Percentiles rank a stretch among this genome's conserved stretches.
phyloP scores from a whole-genome alignment of 2,113 vertebrate species.

The Gnathonemus echidnorhynchus region DNA sequence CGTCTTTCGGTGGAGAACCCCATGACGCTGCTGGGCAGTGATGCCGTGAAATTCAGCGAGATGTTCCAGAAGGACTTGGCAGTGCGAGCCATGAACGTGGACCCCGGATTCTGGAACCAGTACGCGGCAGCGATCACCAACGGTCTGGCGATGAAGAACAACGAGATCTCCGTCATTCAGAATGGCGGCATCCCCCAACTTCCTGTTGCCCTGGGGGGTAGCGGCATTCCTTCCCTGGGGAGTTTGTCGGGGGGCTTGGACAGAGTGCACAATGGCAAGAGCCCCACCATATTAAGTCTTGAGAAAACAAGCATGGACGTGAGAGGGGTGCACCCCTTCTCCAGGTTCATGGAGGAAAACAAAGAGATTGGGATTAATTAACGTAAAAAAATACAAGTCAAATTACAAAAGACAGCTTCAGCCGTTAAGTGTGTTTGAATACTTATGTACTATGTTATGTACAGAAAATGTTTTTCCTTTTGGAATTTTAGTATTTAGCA shows the following conservation, averaged over 20 bases:
- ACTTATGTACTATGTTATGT: constrained; percentile 65
- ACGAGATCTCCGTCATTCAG: constrained; percentile 98
- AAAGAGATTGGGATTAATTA: constrained; percentile 97
- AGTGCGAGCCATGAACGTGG: constrained; percentile 85
- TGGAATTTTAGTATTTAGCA: constrained; percentile 67
- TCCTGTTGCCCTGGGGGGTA: constrained; percentile 76
- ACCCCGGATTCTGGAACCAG: constrained; percentile 91
- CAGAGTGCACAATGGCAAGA: constrained; percentile 67
- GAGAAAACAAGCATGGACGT: constrained; percentile 79
- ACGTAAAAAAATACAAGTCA: constrained; percentile 22
- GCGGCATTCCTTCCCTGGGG: constrained; percentile 63
- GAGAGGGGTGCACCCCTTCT: constrained; percentile 77
- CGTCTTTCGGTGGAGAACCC: constrained; percentile 93
- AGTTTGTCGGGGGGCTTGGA: constrained; percentile 73
- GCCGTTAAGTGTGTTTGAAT: constrained; percentile 1
- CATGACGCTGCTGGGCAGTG: constrained; percentile 82
- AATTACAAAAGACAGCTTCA: constrained; percentile 35
- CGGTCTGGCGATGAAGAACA: constrained; percentile 91
- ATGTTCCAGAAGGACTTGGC: constrained; percentile 97
- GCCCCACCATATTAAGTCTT: constrained; percentile 65
- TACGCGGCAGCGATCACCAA: constrained; percentile 91
- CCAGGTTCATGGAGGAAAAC: constrained; percentile 89
- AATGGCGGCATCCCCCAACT: constrained; percentile 84
- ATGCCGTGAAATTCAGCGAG: constrained; percentile 86
- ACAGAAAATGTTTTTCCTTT: constrained; percentile 67